Percentiles rank a stretch among this genome's conserved stretches.
Evolutionary conservation across 2,113 vertebrate species (phyloP).

Genomic region (Corythornis vintsioides): DNA sequence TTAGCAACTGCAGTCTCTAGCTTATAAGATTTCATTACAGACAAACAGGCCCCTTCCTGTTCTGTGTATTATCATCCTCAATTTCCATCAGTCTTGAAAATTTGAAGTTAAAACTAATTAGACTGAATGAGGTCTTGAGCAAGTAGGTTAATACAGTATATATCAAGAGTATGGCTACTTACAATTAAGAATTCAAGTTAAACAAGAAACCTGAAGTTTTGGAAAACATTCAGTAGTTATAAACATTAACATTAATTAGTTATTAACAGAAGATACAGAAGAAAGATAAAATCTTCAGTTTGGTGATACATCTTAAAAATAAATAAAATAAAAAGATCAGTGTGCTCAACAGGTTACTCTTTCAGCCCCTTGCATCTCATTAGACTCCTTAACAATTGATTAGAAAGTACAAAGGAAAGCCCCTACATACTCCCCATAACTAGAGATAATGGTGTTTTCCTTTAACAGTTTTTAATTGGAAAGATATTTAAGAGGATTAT

Average conservation of each 20-base stretch:
- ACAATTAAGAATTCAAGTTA: not conserved
- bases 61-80: not conserved
- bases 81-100: not conserved
- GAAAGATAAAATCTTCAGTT: not conserved
- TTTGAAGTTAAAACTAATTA: not conserved
- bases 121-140: not conserved
- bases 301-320: not conserved
- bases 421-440: not conserved
- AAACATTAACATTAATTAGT: not conserved
- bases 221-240: not conserved
- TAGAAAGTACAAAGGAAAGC: not conserved
- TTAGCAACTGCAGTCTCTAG: not conserved
- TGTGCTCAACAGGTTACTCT: not conserved
- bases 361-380: not conserved
- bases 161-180: not conserved
- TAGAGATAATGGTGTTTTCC: not conserved
- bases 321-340: not conserved
- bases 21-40: not conserved
- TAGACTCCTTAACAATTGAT: not conserved
- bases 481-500: not conserved
- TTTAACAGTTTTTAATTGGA: not conserved
- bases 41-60: not conserved
- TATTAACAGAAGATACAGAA: not conserved
- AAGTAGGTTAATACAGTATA: not conserved
- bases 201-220: not conserved